Evolutionary conservation across 1,140 invertebrate genomes (phyloP).

Genomic region (Bombus consobrinus): DNA sequence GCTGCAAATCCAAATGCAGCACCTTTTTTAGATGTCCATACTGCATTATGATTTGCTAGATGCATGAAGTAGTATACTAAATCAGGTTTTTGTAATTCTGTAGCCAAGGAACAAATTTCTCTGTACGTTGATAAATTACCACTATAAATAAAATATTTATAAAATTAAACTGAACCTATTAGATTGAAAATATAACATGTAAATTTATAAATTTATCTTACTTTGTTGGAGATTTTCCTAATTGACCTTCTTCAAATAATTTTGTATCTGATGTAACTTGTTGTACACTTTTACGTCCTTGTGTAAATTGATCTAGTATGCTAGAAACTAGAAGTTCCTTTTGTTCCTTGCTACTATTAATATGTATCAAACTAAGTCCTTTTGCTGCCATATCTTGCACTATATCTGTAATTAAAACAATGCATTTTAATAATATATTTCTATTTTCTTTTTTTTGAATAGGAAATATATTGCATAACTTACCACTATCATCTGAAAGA

Average conservation of each 20-base stretch:
- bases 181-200: not conserved
- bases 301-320: conserved; percentile 91
- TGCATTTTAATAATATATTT: conserved; percentile 46
- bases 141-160: conserved; percentile 79
- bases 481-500: conserved; percentile 94
- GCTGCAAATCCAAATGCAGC: conserved; percentile 96
- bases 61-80: conserved; percentile 98
- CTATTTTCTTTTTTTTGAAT: not conserved
- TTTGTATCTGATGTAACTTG: conserved; percentile 92
- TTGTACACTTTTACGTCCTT: conserved; percentile 88
- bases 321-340: conserved; percentile 89
- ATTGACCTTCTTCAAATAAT: conserved; percentile 93
- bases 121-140: conserved; percentile 95
- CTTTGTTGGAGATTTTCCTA: conserved; percentile 93
- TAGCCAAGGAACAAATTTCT: conserved; percentile 95
- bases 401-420: conserved; percentile 84
- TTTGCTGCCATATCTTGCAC: conserved; percentile 96
- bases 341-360: conserved; percentile 88
- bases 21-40: conserved; percentile 96
- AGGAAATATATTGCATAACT: conserved; percentile 61
- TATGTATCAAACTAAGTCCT: conserved; percentile 93
- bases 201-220: conserved; percentile 75
- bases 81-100: conserved; percentile 96
- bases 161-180: conserved; percentile 25
- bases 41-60: conserved; percentile 95